phyloP scores from a whole-genome alignment of 2,113 vertebrate genomes.

The Guaruba guarouba region DNA sequence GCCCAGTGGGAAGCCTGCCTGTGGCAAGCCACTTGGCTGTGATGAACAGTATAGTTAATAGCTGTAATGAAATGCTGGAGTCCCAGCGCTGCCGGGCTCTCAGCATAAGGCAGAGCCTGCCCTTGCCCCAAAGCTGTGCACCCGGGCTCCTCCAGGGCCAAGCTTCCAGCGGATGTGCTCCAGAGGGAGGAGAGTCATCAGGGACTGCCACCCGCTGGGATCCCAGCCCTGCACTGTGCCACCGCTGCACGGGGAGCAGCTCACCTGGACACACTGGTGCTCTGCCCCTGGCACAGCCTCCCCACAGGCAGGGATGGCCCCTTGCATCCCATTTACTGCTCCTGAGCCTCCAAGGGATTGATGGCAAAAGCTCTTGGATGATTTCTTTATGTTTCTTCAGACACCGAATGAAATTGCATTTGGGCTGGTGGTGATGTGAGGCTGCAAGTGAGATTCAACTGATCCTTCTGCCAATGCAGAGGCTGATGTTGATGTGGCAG shows the following conservation, averaged over 20 bases:
- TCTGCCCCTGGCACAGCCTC: background rate
- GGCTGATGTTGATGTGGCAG: background rate
- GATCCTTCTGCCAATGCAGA: rapidly evolving
- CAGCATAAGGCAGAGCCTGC: background rate
- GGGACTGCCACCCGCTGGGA: rapidly evolving
- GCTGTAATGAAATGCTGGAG: background rate
- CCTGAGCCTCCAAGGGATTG: rapidly evolving
- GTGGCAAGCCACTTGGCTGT: background rate
- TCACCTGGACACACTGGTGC: background rate
- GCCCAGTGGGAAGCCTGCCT: background rate
- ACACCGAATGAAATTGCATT: background rate
- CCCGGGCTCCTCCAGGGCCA: rapidly evolving
- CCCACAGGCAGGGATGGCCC: rapidly evolving
- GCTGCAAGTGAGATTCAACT: background rate
- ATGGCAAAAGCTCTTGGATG: background rate
- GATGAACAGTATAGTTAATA: background rate
- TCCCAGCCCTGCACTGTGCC: background rate
- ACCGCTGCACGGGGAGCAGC: rapidly evolving
- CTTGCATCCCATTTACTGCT: rapidly evolving
- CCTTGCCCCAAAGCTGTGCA: background rate
- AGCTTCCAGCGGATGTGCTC: rapidly evolving
- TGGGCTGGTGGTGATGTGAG: background rate
- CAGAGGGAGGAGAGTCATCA: rapidly evolving
- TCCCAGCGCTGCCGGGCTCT: background rate
- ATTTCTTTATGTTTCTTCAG: background rate